phyloP scores from a whole-genome alignment of 1,140 invertebrate genomes.

The Trichomalopsis sarcophagae region DNA sequence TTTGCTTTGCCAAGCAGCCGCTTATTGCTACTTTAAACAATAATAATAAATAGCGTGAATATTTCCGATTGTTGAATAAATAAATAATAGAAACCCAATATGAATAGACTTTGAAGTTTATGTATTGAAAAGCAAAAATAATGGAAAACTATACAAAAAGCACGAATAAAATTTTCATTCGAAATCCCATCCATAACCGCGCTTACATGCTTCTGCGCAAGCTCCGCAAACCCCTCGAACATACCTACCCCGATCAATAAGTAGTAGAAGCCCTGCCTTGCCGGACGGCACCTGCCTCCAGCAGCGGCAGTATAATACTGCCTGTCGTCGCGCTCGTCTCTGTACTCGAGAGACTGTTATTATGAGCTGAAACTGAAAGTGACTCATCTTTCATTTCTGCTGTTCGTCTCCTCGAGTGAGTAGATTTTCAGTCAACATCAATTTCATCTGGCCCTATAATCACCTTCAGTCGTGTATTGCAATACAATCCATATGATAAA shows the following conservation, averaged over 20 bases:
- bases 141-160: too few species aligned
- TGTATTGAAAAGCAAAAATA: too few species aligned
- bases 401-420: neutral
- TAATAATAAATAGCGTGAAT: too few species aligned
- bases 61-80: too few species aligned
- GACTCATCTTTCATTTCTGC: neutral
- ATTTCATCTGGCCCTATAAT: too few species aligned
- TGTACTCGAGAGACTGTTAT: neutral
- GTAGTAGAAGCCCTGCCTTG: slow-evolving; percentile 45
- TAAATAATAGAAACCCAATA: too few species aligned
- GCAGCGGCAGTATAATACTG: neutral
- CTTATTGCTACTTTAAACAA: too few species aligned
- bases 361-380: neutral
- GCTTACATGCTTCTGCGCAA: neutral
- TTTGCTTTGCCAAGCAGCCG: too few species aligned
- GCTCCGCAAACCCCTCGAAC: neutral
- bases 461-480: too few species aligned
- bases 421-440: neutral
- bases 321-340: neutral
- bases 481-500: too few species aligned
- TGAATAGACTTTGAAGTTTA: too few species aligned
- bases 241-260: slow-evolving; percentile 37
- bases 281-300: neutral
- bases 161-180: neutral
- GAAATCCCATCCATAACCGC: neutral